These are phyloP conservation scores for Euwallacea fornicatus DNA, from an alignment of 1,140 invertebrate genomes.

Conservation along the genomic window DNA sequence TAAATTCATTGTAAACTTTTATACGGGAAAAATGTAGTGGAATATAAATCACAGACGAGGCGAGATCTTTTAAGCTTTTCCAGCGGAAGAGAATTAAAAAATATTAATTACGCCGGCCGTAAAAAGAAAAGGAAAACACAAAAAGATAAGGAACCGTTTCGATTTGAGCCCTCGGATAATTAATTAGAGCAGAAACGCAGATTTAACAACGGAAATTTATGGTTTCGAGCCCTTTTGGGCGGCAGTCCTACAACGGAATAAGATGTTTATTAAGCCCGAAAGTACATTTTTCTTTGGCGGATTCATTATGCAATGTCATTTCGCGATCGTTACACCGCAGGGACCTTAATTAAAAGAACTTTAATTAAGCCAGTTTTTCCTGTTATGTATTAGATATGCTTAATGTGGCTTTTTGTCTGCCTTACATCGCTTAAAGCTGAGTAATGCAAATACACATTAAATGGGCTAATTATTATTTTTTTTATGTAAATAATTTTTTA, in stretches of 20 bases:
- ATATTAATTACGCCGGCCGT: slow-evolving; percentile 18
- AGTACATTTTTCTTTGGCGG: slow-evolving; percentile 36
- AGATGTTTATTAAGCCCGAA: slow-evolving; percentile 37
- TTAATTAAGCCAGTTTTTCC: slow-evolving; percentile 2
- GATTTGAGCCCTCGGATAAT: slow-evolving; percentile 28
- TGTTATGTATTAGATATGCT: background rate
- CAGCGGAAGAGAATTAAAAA: slow-evolving; percentile 14
- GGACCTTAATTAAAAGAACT: slow-evolving; percentile 34
- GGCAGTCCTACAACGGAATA: slow-evolving; percentile 30
- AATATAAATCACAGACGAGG: slow-evolving; percentile 8
- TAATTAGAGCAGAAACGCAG: slow-evolving; percentile 37
- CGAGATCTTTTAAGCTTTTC: slow-evolving; percentile 14
- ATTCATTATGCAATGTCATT: slow-evolving; percentile 38
- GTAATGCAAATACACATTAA: too few species aligned
- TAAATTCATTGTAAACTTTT: background rate
- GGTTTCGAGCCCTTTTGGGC: slow-evolving; percentile 35
- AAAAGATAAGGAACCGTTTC: slow-evolving; percentile 31
- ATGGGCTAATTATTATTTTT: too few species aligned
- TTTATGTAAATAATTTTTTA: too few species aligned
- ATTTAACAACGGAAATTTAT: slow-evolving; percentile 37
- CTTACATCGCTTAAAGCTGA: too few species aligned
- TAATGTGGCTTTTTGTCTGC: too few species aligned
- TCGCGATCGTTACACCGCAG: slow-evolving; percentile 26
- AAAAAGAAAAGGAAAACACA: slow-evolving; percentile 24
- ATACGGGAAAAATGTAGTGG: background rate